Conservation (phyloP, 2,888 invertebrate species). For the Ferrisia virgata region DNA sequence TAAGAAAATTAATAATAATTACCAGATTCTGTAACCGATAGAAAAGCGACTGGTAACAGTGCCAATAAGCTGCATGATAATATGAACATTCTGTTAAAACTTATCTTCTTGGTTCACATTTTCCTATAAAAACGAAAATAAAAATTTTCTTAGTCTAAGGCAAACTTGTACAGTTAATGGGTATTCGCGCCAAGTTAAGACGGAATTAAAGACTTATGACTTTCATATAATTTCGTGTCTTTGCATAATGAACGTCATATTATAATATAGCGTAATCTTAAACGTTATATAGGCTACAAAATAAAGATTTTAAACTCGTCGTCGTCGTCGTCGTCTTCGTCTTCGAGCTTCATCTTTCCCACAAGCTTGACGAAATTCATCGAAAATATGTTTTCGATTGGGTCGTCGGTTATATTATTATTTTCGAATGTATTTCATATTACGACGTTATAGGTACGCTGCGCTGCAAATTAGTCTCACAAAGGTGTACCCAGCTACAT, state of each 20-base stretch:
- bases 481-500: background rate
- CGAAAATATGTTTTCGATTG: background rate
- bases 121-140: conserved; percentile 33
- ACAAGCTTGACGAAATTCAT: too few relatives aligned
- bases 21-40: conserved; percentile 4
- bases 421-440: background rate
- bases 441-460: background rate
- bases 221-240: conserved; percentile 3
- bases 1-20: background rate
- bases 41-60: conserved; percentile 36
- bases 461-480: background rate
- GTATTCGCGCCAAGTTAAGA: background rate
- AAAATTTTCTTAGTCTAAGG: background rate
- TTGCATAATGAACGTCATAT: conserved; percentile 2
- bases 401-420: background rate
- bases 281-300: background rate
- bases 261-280: background rate
- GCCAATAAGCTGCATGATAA: conserved; percentile 37
- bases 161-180: background rate
- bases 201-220: background rate
- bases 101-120: conserved; percentile 39
- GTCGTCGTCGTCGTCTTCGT: background rate
- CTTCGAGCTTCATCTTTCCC: too few relatives aligned
- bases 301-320: background rate
- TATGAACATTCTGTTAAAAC: conserved; percentile 40